Conservation (phyloP, 2,113 vertebrate species). For the Chascanopsetta lugubris region DNA sequence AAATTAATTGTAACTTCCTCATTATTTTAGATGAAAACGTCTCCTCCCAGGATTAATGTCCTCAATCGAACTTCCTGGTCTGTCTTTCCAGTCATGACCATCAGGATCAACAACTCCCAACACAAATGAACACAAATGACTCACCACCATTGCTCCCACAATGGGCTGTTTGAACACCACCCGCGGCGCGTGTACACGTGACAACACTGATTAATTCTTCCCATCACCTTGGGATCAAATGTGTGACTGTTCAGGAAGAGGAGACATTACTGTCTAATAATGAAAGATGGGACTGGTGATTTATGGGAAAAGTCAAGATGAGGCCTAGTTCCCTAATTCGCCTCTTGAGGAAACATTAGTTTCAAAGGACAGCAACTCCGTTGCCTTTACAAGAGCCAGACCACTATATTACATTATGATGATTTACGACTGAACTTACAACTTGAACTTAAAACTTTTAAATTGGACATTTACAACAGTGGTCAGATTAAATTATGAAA, state of each 20-base stretch:
- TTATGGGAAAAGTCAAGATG: too few species aligned
- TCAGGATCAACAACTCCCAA: conserved; percentile 42
- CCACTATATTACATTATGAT: too few species aligned
- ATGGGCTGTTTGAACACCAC: conserved; percentile 39
- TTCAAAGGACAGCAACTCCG: too few species aligned
- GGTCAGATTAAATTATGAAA: too few species aligned
- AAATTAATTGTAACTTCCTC: not conserved
- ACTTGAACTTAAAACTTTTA: too few species aligned
- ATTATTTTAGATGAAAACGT: not conserved
- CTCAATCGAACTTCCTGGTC: conserved; percentile 2
- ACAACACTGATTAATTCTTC: conserved; percentile 18
- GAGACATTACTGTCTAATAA: too few species aligned
- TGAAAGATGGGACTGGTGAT: too few species aligned
- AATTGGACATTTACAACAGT: too few species aligned
- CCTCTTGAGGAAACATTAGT: too few species aligned
- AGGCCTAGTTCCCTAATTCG: too few species aligned
- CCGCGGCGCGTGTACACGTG: conserved; percentile 17
- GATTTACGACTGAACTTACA: too few species aligned
- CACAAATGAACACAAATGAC: conserved; percentile 52
- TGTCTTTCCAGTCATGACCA: conserved; percentile 6
- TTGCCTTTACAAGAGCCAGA: too few species aligned
- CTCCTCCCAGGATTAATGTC: not conserved
- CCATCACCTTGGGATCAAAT: not conserved
- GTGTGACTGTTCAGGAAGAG: not conserved
- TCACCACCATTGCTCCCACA: conserved; percentile 38